A percentile compares a stretch with the other conserved stretches of the same genome.
Conservation (phyloP, 2,888 invertebrate genomes). For the Tetropium fuscum region DNA sequence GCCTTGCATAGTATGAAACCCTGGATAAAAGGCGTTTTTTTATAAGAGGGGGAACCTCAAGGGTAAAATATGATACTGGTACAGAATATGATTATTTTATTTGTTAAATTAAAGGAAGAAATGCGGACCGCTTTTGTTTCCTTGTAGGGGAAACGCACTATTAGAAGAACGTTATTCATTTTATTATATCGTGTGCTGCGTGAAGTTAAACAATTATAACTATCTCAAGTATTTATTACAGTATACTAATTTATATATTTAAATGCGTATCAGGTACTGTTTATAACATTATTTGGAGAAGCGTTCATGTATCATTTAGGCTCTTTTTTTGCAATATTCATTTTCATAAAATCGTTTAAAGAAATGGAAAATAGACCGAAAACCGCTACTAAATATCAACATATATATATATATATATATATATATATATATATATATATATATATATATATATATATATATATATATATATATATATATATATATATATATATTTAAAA, state of each 20-base stretch:
- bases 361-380: too few relatives aligned
- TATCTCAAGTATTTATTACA: slow-evolving; percentile 23
- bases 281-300: too few relatives aligned
- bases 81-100: slow-evolving; percentile 47
- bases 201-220: neutral
- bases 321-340: neutral
- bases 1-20: slow-evolving; percentile 62
- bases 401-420: too few relatives aligned
- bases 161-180: neutral
- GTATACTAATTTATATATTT: neutral
- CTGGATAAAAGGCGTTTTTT: slow-evolving; percentile 63
- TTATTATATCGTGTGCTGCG: neutral
- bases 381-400: too few relatives aligned
- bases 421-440: too few relatives aligned
- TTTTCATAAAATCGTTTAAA: neutral
- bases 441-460: too few relatives aligned
- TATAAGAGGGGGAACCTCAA: slow-evolving; percentile 61
- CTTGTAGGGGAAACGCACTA: slow-evolving; percentile 23
- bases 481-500: too few relatives aligned
- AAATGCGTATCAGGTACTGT: slow-evolving; percentile 12
- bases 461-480: too few relatives aligned
- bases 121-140: slow-evolving; percentile 34
- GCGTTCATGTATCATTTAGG: too few relatives aligned
- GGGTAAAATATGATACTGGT: slow-evolving; percentile 58
- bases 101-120: slow-evolving; percentile 40